Percentiles rank a stretch among this genome's conserved stretches.
Evolutionary conservation across 2,888 invertebrate species (phyloP).

Genomic region (Drosophila kanekoi): DNA sequence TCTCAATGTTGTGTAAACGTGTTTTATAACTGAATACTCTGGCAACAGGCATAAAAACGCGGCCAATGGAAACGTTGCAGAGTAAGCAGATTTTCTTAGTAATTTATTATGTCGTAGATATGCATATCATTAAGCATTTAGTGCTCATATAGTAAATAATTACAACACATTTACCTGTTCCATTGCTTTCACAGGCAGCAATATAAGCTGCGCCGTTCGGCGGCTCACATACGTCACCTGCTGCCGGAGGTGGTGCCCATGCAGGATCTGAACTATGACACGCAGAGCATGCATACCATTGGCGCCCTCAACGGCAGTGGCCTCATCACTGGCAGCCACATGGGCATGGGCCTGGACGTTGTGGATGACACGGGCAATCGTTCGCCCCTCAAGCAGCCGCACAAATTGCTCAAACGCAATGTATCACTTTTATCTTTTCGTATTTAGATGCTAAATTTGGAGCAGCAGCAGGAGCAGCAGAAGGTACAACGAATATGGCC

Average conservation of each 20-base stretch:
- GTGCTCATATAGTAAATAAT: not conserved
- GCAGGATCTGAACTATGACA: constrained; percentile 84
- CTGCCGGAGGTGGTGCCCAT: constrained; percentile 85
- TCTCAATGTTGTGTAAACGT: constrained; percentile 28
- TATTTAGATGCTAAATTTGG: constrained; percentile 67
- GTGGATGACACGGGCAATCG: constrained; percentile 69
- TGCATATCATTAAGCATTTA: not conserved
- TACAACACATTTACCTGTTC: not conserved
- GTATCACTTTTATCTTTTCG: constrained; percentile 85
- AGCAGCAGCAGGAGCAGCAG: constrained; percentile 16
- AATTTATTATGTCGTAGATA: not conserved
- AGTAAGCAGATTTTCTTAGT: constrained; percentile 51
- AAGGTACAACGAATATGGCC: constrained; percentile 65
- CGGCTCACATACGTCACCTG: constrained; percentile 84
- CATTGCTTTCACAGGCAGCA: constrained; percentile 77
- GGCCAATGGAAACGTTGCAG: constrained; percentile 45
- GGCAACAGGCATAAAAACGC: constrained; percentile 53
- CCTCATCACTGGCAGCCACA: constrained; percentile 64
- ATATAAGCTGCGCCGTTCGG: constrained; percentile 84
- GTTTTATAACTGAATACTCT: constrained; percentile 12
- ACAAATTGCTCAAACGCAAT: constrained; percentile 83
- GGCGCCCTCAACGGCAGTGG: constrained; percentile 66
- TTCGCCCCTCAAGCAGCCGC: constrained; percentile 72
- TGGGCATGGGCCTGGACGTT: constrained; percentile 70
- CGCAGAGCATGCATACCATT: constrained; percentile 78